A percentile compares a stretch with the other conserved stretches of the same genome.
These are phyloP conservation scores for Lypha dubia DNA, from an alignment of 2,888 invertebrate species.

Conservation along the genomic window DNA sequence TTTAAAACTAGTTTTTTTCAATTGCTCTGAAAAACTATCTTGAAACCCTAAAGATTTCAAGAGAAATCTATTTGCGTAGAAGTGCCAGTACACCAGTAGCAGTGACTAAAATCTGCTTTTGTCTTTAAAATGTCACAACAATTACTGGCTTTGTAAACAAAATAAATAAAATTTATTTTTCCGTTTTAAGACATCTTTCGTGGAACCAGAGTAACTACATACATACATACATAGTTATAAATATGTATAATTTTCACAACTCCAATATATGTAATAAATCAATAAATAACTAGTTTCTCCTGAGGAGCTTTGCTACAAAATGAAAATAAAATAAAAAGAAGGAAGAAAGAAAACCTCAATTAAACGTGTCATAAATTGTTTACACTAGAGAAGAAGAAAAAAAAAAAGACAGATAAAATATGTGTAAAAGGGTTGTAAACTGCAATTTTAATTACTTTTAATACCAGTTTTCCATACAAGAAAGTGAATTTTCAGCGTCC, in stretches of 20 bases:
- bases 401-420: neutral
- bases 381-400: neutral
- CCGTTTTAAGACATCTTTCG: constrained; percentile 37
- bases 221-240: neutral
- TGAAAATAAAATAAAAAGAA: neutral
- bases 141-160: neutral
- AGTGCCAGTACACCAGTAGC: neutral
- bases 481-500: constrained; percentile 33
- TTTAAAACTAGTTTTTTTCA: neutral
- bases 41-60: constrained; percentile 13
- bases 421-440: constrained; percentile 7
- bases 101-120: neutral
- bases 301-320: neutral
- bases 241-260: constrained; percentile 37
- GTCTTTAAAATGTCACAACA: constrained; percentile 12
- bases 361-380: constrained; percentile 56
- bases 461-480: constrained; percentile 25
- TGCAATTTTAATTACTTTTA: constrained; percentile 40
- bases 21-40: neutral
- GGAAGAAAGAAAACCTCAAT: constrained; percentile 49
- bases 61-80: neutral
- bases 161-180: constrained; percentile 41
- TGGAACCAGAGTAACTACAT: constrained; percentile 8
- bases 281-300: constrained; percentile 60
- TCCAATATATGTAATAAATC: constrained; percentile 64